phyloP scores from a whole-genome alignment of 2,888 invertebrate genomes.

The Eumacrocentrus americanus region DNA sequence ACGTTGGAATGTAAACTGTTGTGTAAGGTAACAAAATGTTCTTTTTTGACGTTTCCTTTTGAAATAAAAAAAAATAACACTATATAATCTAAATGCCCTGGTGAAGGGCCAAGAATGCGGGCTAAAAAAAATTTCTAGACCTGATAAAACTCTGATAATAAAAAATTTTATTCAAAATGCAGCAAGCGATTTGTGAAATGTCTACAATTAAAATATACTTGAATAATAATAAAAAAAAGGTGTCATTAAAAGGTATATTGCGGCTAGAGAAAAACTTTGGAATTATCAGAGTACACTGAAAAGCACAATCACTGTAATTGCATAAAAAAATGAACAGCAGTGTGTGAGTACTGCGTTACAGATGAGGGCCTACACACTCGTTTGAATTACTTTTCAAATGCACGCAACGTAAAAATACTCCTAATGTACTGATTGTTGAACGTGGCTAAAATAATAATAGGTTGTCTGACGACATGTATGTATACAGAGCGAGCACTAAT shows the following conservation, averaged over 20 bases:
- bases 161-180: too few species aligned
- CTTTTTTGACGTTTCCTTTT: constrained; percentile 16
- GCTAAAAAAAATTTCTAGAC: too few species aligned
- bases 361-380: constrained; percentile 34
- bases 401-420: constrained; percentile 35
- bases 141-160: too few species aligned
- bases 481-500: constrained; percentile 47
- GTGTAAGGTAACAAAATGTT: background rate
- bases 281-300: too few species aligned
- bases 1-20: constrained; percentile 21
- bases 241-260: too few species aligned
- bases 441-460: constrained; percentile 46
- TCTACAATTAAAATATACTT: background rate
- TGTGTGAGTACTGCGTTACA: constrained; percentile 29
- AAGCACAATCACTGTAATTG: constrained; percentile 21
- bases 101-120: too few species aligned
- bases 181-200: too few species aligned
- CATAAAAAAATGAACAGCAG: constrained; percentile 22
- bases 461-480: constrained; percentile 45
- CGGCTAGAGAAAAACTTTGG: too few species aligned
- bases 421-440: constrained; percentile 52
- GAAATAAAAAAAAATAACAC: background rate
- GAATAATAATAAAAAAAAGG: background rate
- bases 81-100: background rate
- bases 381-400: constrained; percentile 29